Evolutionary conservation across 2,113 vertebrate genomes (phyloP), one percentile per base, ranked within the genome.

Genomic region (Tachysurus fulvidraco): DNA sequence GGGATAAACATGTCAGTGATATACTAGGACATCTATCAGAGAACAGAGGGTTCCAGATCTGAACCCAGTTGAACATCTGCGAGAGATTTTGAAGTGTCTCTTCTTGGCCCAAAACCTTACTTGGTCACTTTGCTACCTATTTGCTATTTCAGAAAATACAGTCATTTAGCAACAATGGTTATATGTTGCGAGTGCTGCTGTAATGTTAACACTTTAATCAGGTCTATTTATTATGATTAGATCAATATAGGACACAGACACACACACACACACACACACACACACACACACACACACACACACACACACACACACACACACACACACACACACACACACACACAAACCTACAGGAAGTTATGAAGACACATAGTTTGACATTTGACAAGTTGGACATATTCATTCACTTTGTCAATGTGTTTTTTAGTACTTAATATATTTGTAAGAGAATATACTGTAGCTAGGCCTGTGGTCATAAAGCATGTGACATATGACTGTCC

Each of bases 391-490:
- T 23, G 41, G 46, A 81, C 65, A 23, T n/a, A 36, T 79, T 82
- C 73, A 85, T 44, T 64, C 54, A 55, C 21, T 76, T 64, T 64
- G 67, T 73, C 19, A 10, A 36, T 85, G 16, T 79, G 50, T 46
- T 74, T 76, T 85, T 41, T 69, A 84, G 25, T 77, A 74, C 57
- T 65, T 21, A 1, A 28, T 76, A 54, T 81, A 30, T 85, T 84
- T 54, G 46, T 79, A 44, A 84, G 30, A 65, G 60, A 67, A 81
- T 81, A 82, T 44, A n/a, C n/a, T n/a, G n/a, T n/a, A 41, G 85
- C 46, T 71, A 41, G 13, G 69, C 52, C 79, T 85, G 82, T 86
- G 52, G 69, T 46, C 85, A 60, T 84, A 60, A 46, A 86, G 55
- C 69, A 81, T 36, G 59, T 71, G 54, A 79, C 10, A 81, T 16